Evolutionary conservation across 2,113 vertebrate species (phyloP).

Genomic region (Jaculus jaculus): DNA sequence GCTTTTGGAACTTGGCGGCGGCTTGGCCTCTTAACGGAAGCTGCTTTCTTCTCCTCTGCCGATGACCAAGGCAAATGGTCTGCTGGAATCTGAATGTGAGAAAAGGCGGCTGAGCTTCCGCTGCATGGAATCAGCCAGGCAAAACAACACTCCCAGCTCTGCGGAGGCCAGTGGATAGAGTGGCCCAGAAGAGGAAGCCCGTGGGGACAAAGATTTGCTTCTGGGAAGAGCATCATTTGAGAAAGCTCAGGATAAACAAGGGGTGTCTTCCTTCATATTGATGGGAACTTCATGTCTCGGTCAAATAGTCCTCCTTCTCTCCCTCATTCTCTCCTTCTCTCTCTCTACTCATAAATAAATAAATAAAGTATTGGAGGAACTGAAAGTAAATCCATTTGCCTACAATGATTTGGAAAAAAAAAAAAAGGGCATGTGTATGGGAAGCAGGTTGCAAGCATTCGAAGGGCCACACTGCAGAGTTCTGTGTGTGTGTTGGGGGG

Average conservation of each 20-base stretch:
- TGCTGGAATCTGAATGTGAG: conserved; percentile 65
- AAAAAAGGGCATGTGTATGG: neutral
- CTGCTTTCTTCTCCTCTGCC: conserved; percentile 41
- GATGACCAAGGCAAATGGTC: conserved; percentile 61
- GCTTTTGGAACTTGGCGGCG: conserved; percentile 58
- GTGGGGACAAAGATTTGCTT: conserved; percentile 26
- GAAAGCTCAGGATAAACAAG: conserved; percentile 14
- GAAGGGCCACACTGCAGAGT: neutral
- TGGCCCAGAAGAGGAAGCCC: conserved; percentile 50
- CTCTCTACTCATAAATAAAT: neutral
- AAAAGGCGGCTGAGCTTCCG: conserved; percentile 61
- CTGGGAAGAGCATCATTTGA: conserved; percentile 59
- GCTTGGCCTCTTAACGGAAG: conserved; percentile 43
- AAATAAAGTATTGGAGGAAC: neutral
- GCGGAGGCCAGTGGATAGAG: conserved; percentile 27
- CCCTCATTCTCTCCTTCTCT: neutral
- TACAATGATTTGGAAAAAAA: neutral
- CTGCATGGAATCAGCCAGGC: conserved; percentile 55
- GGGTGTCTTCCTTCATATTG: conserved; percentile 54
- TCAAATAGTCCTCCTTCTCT: neutral
- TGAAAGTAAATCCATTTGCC: neutral
- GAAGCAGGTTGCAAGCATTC: neutral
- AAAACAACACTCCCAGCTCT: conserved; percentile 58
- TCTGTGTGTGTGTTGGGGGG: neutral
- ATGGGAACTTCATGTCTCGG: conserved; percentile 34